A percentile compares a stretch with the other conserved stretches of the same genome.
Conservation (phyloP, 2,888 invertebrate genomes). For the Charanyca ferruginea region DNA sequence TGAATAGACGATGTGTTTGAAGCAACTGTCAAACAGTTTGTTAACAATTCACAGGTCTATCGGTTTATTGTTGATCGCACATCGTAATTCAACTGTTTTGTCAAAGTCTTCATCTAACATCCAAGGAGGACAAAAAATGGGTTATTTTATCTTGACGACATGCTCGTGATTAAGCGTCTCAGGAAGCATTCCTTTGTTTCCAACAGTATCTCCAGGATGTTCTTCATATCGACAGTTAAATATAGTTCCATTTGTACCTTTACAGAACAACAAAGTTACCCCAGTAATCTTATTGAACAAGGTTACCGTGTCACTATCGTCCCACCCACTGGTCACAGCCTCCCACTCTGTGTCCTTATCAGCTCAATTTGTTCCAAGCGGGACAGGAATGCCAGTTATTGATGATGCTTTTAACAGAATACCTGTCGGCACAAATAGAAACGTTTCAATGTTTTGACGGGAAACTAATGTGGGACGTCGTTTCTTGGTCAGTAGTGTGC, state of each 20-base stretch:
- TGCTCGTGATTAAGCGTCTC: background rate
- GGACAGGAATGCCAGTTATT: slow-evolving; percentile 52
- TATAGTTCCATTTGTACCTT: slow-evolving; percentile 4
- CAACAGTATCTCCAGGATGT: background rate
- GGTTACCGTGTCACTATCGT: slow-evolving; percentile 57
- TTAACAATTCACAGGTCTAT: background rate
- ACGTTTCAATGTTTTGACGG: slow-evolving; percentile 37
- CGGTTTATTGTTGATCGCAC: no score
- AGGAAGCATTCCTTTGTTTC: background rate
- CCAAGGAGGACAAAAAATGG: background rate
- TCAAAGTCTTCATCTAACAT: background rate
- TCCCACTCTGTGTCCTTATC: slow-evolving; percentile 50
- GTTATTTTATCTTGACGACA: background rate
- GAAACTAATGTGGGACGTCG: slow-evolving; percentile 17
- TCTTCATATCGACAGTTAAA: slow-evolving; percentile 7
- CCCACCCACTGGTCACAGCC: slow-evolving; percentile 49
- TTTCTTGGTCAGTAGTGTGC: slow-evolving; percentile 33
- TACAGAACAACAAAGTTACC: slow-evolving; percentile 30
- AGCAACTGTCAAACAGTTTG: slow-evolving; percentile 6
- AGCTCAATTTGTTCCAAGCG: slow-evolving; percentile 52
- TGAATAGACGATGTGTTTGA: background rate
- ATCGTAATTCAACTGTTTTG: no score
- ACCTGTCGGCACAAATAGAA: slow-evolving; percentile 48
- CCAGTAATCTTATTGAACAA: slow-evolving; percentile 33
- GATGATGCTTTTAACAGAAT: slow-evolving; percentile 65